These are phyloP conservation scores for Icerya purchasi DNA, from an alignment of 2,888 invertebrate genomes.

Conservation along the genomic window DNA sequence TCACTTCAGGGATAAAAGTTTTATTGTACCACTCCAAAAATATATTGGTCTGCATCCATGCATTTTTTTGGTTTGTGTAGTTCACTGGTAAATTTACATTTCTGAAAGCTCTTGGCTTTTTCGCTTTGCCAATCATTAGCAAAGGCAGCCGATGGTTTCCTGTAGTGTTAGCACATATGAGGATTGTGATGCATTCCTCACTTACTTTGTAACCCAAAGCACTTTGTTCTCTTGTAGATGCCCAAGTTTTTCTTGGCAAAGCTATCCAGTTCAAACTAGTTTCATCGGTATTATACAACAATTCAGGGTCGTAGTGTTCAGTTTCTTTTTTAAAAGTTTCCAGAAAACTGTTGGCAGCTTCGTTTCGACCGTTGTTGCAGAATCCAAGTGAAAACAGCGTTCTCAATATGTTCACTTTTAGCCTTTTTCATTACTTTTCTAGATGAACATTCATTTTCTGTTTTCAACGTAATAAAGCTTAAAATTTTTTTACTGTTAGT, in stretches of 20 bases:
- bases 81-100: conserved; percentile 16
- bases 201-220: conserved; percentile 19
- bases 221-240: conserved; percentile 16
- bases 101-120: conserved; percentile 18
- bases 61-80: conserved; percentile 18
- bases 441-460: too few relatives aligned
- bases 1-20: conserved; percentile 14
- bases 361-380: too few relatives aligned
- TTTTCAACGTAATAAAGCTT: too few relatives aligned
- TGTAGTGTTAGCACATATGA: conserved; percentile 19
- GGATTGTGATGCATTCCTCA: conserved; percentile 19
- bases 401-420: too few relatives aligned
- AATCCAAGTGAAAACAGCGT: too few relatives aligned
- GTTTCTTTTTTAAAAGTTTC: conserved; percentile 1
- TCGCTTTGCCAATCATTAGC: conserved; percentile 19
- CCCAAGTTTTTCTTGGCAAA: conserved; percentile 18
- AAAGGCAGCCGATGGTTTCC: conserved; percentile 18
- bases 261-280: conserved; percentile 19
- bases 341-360: too few relatives aligned
- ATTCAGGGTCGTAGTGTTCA: conserved; percentile 12
- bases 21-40: conserved; percentile 14
- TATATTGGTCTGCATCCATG: too few relatives aligned
- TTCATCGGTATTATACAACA: conserved; percentile 20
- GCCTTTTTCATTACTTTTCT: too few relatives aligned
- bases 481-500: too few relatives aligned